A percentile compares a stretch with the other conserved stretches of the same genome.
Evolutionary conservation across 2,888 invertebrate genomes (phyloP).

Genomic region (Meghimatium bilineatum): DNA sequence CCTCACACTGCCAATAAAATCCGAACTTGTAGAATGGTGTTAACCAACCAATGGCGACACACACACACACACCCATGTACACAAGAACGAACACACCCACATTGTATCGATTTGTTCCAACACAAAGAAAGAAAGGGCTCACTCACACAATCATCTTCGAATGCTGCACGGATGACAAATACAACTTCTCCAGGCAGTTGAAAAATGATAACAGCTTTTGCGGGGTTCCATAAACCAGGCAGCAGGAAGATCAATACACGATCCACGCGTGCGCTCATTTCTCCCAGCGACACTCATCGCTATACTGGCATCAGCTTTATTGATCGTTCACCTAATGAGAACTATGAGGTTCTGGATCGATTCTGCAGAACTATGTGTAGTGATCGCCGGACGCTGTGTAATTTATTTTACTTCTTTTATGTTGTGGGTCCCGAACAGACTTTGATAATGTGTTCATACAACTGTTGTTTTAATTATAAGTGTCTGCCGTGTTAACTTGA

Average conservation of each 20-base stretch:
- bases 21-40: no score
- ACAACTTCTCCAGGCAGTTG: background rate
- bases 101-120: background rate
- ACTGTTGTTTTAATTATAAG: background rate
- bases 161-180: background rate
- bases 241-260: conserved; percentile 1
- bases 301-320: no score
- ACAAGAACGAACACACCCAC: background rate
- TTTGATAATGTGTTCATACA: background rate
- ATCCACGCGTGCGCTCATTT: background rate
- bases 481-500: background rate
- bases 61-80: background rate
- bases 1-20: background rate
- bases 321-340: background rate
- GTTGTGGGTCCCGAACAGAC: background rate
- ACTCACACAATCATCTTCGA: background rate
- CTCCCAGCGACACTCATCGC: background rate
- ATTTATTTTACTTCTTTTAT: background rate
- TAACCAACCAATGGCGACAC: no score
- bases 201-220: background rate
- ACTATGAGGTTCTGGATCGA: background rate
- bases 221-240: background rate
- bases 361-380: background rate
- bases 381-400: background rate
- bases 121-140: background rate